Evolutionary conservation across 2,797 vertebrate species (phyloP).

Genomic region (Eidolon dupreanum): DNA sequence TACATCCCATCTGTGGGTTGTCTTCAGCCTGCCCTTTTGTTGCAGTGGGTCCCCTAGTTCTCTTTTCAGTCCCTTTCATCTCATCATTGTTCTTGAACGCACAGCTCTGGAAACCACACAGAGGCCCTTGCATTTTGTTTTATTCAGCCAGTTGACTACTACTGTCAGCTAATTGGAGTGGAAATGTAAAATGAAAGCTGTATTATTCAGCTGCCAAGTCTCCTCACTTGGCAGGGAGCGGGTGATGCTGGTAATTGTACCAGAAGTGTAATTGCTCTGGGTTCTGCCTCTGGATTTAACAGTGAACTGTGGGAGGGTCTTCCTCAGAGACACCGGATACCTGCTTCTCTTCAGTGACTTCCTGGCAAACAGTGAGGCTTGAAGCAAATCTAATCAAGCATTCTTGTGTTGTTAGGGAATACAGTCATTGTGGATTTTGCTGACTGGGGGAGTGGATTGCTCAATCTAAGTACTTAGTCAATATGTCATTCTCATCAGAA

Average conservation of each 20-base stretch:
- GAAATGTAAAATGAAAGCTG: conserved; percentile 75
- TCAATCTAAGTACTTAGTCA: neutral
- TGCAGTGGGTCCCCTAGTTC: conserved; percentile 8
- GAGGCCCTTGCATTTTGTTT: conserved; percentile 37
- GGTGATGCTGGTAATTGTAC: conserved; percentile 77
- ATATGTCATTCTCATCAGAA: conserved; percentile 45
- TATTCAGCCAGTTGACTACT: conserved; percentile 69
- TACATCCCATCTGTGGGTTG: conserved; percentile 16
- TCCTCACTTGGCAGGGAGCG: conserved; percentile 71
- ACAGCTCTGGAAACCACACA: conserved; percentile 33
- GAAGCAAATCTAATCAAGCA: conserved; percentile 41
- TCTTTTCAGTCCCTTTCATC: conserved; percentile 63
- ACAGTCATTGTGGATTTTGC: conserved; percentile 38
- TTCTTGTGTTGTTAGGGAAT: conserved; percentile 34
- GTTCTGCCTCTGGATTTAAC: conserved; percentile 73
- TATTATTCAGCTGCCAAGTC: conserved; percentile 78
- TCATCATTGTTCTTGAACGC: conserved; percentile 37
- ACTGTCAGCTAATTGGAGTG: conserved; percentile 80
- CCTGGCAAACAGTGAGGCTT: neutral
- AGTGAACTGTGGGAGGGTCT: conserved; percentile 58
- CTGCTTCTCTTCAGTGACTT: conserved; percentile 53
- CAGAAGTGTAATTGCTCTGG: conserved; percentile 77
- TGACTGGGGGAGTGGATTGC: conserved; percentile 19
- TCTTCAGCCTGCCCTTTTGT: conserved; percentile 34
- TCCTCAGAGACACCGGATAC: conserved; percentile 65